Evolutionary conservation across 1,140 invertebrate species (phyloP).

Genomic region (Nephotettix cincticeps): DNA sequence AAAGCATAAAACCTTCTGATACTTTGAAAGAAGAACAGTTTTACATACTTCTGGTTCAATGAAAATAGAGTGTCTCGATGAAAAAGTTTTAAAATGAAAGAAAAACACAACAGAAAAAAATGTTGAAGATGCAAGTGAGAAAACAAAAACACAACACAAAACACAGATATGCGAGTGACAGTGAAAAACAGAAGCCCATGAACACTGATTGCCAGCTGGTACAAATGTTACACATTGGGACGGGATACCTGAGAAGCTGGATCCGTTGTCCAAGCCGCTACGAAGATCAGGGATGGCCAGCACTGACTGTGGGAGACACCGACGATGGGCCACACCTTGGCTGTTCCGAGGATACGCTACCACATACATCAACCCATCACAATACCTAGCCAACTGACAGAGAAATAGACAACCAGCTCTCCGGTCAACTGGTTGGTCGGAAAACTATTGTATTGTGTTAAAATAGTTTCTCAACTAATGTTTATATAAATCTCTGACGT

Average conservation of each 20-base stretch:
- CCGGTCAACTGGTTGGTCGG: too few species aligned
- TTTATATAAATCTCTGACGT: too few species aligned
- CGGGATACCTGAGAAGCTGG: conserved; percentile 57
- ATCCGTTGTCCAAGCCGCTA: conserved; percentile 56
- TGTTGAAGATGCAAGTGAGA: background rate
- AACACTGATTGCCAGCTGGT: conserved; percentile 15
- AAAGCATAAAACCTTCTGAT: too few species aligned
- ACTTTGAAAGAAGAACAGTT: too few species aligned
- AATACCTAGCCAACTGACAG: too few species aligned
- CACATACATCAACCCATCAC: conserved; percentile 11
- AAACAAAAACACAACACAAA: background rate
- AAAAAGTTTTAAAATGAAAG: too few species aligned
- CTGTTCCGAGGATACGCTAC: conserved; percentile 59
- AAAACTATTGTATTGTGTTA: too few species aligned
- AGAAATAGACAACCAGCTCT: too few species aligned
- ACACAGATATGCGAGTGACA: background rate
- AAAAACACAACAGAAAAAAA: background rate
- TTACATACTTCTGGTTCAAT: too few species aligned
- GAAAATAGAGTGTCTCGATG: too few species aligned
- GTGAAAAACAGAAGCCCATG: background rate
- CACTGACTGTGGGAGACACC: conserved; percentile 74
- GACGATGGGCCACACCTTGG: conserved; percentile 80
- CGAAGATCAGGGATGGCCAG: conserved; percentile 82
- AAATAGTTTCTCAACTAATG: too few species aligned
- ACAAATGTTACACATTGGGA: conserved; percentile 20